phyloP scores from a whole-genome alignment of 2,797 vertebrate species.

The Craterocephalus amniculus region DNA sequence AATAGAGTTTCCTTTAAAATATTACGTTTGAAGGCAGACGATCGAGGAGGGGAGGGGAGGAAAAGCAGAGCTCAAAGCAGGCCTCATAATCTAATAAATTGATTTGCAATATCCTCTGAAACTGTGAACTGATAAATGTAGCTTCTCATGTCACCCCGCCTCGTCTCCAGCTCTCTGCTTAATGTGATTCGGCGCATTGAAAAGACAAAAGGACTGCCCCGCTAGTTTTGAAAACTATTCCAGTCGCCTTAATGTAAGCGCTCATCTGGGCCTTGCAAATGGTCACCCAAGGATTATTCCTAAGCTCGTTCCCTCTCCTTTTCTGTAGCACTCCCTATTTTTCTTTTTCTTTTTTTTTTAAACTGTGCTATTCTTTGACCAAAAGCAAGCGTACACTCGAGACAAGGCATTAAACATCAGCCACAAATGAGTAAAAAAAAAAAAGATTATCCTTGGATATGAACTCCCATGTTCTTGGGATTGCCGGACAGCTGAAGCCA shows the following conservation, averaged over 20 bases:
- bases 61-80: constrained; percentile 81
- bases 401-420: constrained; percentile 79
- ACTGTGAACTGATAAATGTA: constrained; percentile 84
- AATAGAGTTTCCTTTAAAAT: constrained; percentile 82
- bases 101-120: constrained; percentile 85
- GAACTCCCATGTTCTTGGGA: constrained; percentile 74
- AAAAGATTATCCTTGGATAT: constrained; percentile 85
- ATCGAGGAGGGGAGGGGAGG: constrained; percentile 29
- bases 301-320: constrained; percentile 56
- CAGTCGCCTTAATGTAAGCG: constrained; percentile 63
- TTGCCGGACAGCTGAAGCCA: constrained; percentile 73
- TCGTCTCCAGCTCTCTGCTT: constrained; percentile 62
- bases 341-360: constrained; percentile 24
- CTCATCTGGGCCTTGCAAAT: constrained; percentile 68
- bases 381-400: constrained; percentile 78
- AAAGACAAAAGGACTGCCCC: constrained; percentile 67
- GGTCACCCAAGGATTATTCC: constrained; percentile 79
- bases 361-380: constrained; percentile 72
- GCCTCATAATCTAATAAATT: constrained; percentile 88
- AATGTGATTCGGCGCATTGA: constrained; percentile 60
- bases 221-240: constrained; percentile 70
- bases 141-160: constrained; percentile 75
- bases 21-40: constrained; percentile 74
- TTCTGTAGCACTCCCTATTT: constrained; percentile 39
- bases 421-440: constrained; percentile 49